Conservation (phyloP, 2,888 invertebrate species). For the Syrphus vitripennis region DNA sequence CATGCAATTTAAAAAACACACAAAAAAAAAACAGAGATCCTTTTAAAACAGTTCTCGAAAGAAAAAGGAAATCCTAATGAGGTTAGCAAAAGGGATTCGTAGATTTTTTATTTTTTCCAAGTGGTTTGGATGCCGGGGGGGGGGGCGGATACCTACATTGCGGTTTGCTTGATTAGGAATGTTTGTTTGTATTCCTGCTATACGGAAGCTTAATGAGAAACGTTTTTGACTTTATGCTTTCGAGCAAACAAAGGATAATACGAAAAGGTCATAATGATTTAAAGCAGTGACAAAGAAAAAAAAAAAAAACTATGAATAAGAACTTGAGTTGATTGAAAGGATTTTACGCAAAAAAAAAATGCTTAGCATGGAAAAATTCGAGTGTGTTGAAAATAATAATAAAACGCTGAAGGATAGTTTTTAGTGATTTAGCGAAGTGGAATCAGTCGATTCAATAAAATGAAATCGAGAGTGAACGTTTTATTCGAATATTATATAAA, state of each 20-base stretch:
- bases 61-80: constrained; percentile 12
- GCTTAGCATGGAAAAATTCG: background rate
- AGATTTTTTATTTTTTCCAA: background rate
- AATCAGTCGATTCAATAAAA: no score
- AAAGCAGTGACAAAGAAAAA: background rate
- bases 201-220: background rate
- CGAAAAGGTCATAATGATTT: background rate
- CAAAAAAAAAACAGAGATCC: background rate
- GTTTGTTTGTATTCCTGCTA: background rate
- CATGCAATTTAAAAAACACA: background rate
- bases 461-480: no score
- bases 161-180: constrained; percentile 14
- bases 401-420: no score
- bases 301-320: background rate
- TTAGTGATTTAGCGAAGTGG: no score
- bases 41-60: background rate
- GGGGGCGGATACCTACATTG: background rate
- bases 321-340: background rate
- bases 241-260: background rate
- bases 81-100: constrained; percentile 9
- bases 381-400: no score
- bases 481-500: no score
- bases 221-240: background rate
- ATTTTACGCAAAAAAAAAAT: background rate
- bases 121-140: background rate